Base-by-base conservation (phyloP, 2,888 invertebrate genomes). In the Parelbella ahira region DNA sequence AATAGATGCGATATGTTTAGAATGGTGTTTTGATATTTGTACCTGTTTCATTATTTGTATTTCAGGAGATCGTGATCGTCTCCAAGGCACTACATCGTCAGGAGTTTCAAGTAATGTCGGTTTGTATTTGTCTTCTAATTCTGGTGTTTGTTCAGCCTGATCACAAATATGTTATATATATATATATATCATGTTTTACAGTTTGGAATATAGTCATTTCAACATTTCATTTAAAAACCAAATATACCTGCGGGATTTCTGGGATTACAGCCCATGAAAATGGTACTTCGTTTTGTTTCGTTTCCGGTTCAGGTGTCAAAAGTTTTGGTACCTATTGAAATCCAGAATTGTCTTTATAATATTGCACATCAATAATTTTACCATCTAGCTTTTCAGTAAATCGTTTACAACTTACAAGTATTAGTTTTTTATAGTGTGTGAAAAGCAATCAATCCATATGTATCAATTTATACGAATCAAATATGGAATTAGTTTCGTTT, bases 191-290 rank as follows among this genome's bases (percentile, higher is more conserved):
- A n/a, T n/a, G n/a, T n/a, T n/a, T n/a, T n/a, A n/a, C n/a, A n/a
- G n/a, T n/a, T n/a, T n/a, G n/a, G n/a, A n/a, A n/a, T n/a, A n/a
- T n/a, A n/a, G n/a, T n/a, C n/a, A n/a, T n/a, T n/a, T n/a, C n/a
- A n/a, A n/a, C n/a, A n/a, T n/a, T n/a, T n/a, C n/a, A n/a, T n/a
- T n/a, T n/a, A 25, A 32, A 8, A 20, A n/a, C 4, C 8, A 8
- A 3, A 2, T 44, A 39, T 84, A 86, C 86, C 86, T 86, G 84
- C 56, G 84, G 83, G 61, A 86, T 69, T 72, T 84, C 86, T 49
- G 86, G 84, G 60, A 86, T 86, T 27, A 70, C 68, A 49, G 84
- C 63, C 86, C 86, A 86, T 47, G 86, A 86, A 59, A 86, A 84
- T 33, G 77, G 69, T 25, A 79, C 73, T 53, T 76, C 76, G 30